These are phyloP conservation scores for Tenrec ecaudatus DNA, from an alignment of 2,113 vertebrate genomes.

Conservation along the genomic window DNA sequence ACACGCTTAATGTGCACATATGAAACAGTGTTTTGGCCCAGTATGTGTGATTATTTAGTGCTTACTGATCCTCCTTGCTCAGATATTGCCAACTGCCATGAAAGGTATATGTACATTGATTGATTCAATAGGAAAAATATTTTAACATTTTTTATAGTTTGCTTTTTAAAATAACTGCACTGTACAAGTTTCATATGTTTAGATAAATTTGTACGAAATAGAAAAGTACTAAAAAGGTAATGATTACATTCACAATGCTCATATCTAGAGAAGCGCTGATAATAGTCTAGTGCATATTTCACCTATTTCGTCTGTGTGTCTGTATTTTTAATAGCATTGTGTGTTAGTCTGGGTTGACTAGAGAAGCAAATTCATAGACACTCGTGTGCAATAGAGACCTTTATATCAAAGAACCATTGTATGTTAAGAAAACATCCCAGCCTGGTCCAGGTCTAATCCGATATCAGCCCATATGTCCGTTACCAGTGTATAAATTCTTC, in stretches of 20 bases:
- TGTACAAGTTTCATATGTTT: not conserved
- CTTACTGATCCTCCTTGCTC: not conserved
- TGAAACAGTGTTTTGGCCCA: not conserved
- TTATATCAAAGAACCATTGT: too few species aligned
- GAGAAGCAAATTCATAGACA: too few species aligned
- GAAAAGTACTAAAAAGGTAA: not conserved
- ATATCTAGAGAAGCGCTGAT: not conserved
- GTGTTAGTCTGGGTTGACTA: too few species aligned
- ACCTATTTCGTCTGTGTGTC: not conserved
- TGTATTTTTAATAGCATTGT: constrained; percentile 33
- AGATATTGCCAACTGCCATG: not conserved
- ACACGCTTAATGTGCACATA: not conserved
- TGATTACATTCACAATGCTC: not conserved
- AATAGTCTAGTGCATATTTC: not conserved
- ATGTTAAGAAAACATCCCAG: too few species aligned
- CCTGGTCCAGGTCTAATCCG: too few species aligned
- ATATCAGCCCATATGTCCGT: too few species aligned
- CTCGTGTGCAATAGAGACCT: too few species aligned
- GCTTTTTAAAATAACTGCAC: constrained; percentile 2
- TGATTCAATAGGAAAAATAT: not conserved
- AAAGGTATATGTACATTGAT: not conserved
- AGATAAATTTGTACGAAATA: constrained; percentile 40
- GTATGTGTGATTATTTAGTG: constrained; percentile 3
- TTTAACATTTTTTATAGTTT: constrained; percentile 36
- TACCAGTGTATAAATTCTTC: too few species aligned